Percentiles rank a stretch among this genome's conserved stretches.
Conservation (phyloP, 2,113 vertebrate species). For the Morone chrysops region DNA sequence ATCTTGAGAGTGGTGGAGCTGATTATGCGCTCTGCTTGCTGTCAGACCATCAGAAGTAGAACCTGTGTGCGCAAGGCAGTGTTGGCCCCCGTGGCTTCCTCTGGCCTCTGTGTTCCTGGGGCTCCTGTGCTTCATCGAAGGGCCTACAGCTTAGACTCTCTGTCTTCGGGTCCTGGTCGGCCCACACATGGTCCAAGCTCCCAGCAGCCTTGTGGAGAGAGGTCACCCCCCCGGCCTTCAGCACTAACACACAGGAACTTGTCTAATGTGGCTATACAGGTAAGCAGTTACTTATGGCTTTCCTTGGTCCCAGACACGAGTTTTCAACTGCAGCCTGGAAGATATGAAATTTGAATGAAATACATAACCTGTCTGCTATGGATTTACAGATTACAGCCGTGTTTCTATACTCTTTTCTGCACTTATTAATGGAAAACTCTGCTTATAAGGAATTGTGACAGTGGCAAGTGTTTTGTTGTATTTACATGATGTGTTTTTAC, state of each 20-base stretch:
- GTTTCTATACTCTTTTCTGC: not conserved
- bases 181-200: slow-evolving; percentile 40
- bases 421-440: not conserved
- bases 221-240: slow-evolving; percentile 40
- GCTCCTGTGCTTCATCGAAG: slow-evolving; percentile 56
- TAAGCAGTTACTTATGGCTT: slow-evolving; percentile 32
- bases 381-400: not conserved
- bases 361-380: not conserved
- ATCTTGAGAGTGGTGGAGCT: slow-evolving; percentile 57
- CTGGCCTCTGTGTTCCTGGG: slow-evolving; percentile 9
- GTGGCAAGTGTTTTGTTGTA: no score
- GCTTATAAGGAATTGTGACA: not conserved
- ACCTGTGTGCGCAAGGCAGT: slow-evolving; percentile 18
- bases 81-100: slow-evolving; percentile 16
- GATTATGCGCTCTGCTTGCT: slow-evolving; percentile 59
- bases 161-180: slow-evolving; percentile 57
- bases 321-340: not conserved
- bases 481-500: no score
- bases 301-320: not conserved
- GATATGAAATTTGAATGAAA: not conserved
- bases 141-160: slow-evolving; percentile 71
- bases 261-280: slow-evolving; percentile 76
- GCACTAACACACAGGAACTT: slow-evolving; percentile 71
- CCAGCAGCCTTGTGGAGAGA: slow-evolving; percentile 63
- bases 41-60: slow-evolving; percentile 48